Evolutionary conservation across 2,888 invertebrate species (phyloP), one percentile per base, ranked within the genome.

Genomic region (Phragmatobia fuliginosa): DNA sequence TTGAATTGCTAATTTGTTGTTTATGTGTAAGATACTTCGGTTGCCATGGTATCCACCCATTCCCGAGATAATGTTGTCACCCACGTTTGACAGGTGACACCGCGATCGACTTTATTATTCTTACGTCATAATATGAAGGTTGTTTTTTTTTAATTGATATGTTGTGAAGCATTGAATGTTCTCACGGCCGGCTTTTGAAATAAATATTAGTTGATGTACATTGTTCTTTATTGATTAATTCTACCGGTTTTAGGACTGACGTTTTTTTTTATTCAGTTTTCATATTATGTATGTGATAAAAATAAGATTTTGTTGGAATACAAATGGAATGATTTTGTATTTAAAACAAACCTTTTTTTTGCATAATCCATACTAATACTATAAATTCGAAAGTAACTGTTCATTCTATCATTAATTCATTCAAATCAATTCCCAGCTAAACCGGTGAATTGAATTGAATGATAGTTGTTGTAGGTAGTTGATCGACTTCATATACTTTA

Each of bases 41-140:
- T 65, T 56, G 52, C 56, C 28, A 65, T 25, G 36, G 33, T 33
- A 18, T 25, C 45, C 49, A 65, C 32, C 32, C 32, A 28, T 56
- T n/a, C n/a, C 7, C 52, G 25, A 28, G 28, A 28, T 28, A 56
- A 56, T 56, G 14, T 28, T 56, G 56, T 56, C 56, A 56, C 56
- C 28, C 28, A 56, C 28, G 28, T 14, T 56, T 28, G 28, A 16
- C 16, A 56, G 28, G 28, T 56, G 56, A 28, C 16, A 56, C 56
- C n/a, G n/a, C n/a, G n/a, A 6, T 56, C 28, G 28, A 56, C 16
- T 56, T 16, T 56, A 56, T 16, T 56, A 56, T 14, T 28, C 28
- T 28, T 14, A 56, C 28, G 56, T 56, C 56, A 56, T 56, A 56
- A 56, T 28, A 16, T 56, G 56, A 56, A 56, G 56, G 56, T 56